phyloP scores from a whole-genome alignment of 2,797 vertebrate genomes.

The Chaenodraco wilsoni region DNA sequence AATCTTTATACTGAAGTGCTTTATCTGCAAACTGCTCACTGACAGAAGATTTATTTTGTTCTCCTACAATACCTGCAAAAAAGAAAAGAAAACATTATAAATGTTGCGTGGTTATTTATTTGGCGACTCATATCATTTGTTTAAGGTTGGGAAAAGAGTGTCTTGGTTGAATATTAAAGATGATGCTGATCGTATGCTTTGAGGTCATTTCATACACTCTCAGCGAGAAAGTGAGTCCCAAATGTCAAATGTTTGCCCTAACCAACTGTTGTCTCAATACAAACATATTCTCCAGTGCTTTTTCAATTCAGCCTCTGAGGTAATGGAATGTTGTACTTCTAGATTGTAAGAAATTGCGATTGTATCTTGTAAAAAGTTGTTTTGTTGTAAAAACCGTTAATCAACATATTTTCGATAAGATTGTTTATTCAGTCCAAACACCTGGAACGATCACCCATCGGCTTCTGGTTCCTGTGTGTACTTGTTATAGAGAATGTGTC shows the following conservation, averaged over 20 bases:
- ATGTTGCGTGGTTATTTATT: background rate
- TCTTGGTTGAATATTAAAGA: background rate
- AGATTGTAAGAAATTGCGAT: background rate
- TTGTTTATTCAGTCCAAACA: background rate
- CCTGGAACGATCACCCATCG: background rate
- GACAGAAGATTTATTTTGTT: background rate
- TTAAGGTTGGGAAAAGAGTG: background rate
- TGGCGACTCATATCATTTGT: background rate
- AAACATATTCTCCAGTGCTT: background rate
- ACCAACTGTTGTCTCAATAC: background rate
- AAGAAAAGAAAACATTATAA: background rate
- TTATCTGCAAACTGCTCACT: background rate
- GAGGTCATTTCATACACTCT: background rate
- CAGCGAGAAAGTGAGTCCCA: background rate
- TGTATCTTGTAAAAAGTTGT: background rate
- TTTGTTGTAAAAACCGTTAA: background rate
- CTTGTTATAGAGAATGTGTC: slow-evolving; percentile 4
- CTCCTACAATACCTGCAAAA: background rate
- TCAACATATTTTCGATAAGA: background rate
- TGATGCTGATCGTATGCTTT: no score
- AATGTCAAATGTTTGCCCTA: background rate
- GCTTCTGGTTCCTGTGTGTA: slow-evolving; percentile 2
- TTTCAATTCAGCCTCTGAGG: background rate
- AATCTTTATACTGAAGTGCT: background rate
- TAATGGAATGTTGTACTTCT: background rate